Evolutionary conservation across 1,140 invertebrate species (phyloP), one percentile per base, ranked within the genome.

Genomic region (Augochlora pura): DNA sequence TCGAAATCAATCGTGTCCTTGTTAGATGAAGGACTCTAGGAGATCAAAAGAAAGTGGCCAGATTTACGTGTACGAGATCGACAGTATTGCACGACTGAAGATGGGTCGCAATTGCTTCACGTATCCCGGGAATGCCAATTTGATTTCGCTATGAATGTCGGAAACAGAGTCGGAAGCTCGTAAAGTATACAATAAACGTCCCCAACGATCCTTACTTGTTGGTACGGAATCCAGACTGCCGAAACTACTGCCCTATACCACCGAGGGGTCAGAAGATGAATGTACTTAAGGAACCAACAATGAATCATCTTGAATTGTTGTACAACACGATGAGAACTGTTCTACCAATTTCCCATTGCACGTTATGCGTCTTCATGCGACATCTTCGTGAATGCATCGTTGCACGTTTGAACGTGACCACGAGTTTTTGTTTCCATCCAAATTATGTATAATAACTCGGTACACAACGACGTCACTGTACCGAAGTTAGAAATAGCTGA

Each of bases 51-150:
- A 82, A 74, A 71, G 70, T 69, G 73, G 64, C 62, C 80, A 38
- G 73, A 73, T 81, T 83, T 84, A 77, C 68, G 54, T 78, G 77
- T 62, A 39, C 79, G 80, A 83, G 87, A 87, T 88, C 87, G 85
- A 80, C 82, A 82, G 88, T 88, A 91, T 91, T 91, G 91, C 90
- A 91, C 90, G 90, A 89, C 87, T 87, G 87, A 88, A 88, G 88
- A 91, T 91, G 86, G 88, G 86, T 90, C 88, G 88, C 86, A 89
- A 88, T 87, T 80, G 86, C 68, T 69, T 62, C 67, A 59, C 57
- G 77, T 87, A 91, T 87, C 86, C 87, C 76, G 79, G 84, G 88
- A 90, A 91, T 91, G 88, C 89, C 88, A 90, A 92, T 90, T 88
- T 90, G 85, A 88, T 91, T 86, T 87, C 64, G 68, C 81, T 77